Base-by-base conservation (phyloP, 2,797 vertebrate species). In the Pseudochirops cupreus region DNA sequence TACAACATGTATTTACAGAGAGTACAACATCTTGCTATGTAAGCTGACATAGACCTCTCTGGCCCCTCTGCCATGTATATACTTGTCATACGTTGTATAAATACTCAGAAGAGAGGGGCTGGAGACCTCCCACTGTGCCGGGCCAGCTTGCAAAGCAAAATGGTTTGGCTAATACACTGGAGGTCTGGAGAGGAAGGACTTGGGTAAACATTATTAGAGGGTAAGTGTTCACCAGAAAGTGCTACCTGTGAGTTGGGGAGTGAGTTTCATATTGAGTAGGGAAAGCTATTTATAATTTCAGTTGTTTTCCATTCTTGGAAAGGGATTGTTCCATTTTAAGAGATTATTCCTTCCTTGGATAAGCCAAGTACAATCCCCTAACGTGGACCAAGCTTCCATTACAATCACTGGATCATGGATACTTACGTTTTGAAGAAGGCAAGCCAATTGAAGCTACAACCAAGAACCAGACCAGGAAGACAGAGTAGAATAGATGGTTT, bases 21-120 rank as follows among this genome's bases (percentile, higher is more conserved):
- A 87, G 74, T 87, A 87, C 39, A 87, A 87, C 39, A 26, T 87
- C 21, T 87, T 87, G 74, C 39, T 26, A 87, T 87, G 74, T 87
- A 87, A 87, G 74, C 74, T 87, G 39, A 87, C 39, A 87, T 87
- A 87, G 74, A 87, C 74, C 74, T 87, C 74, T 46, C 74, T 87
- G 74, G 74, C 74, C 74, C 21, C 74, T 87, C 74, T 87, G 39
- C 74, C 74, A 87, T 87, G 74, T 87, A 87, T 87, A 87, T 87
- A 87, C 74, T 46, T 87, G 74, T 87, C 74, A 50, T 50, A 87
- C 74, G 50, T 87, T 50, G 39, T 87, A 50, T 87, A 87, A 87
- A 87, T 87, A 87, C 74, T 87, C 74, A 87, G 74, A 50, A 87
- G 74, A 87, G 74, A 87, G 39, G 74, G 74, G 14, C 62, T 74